Evolutionary conservation across 2,113 vertebrate species (phyloP).

Genomic region (Mellivora capensis): DNA sequence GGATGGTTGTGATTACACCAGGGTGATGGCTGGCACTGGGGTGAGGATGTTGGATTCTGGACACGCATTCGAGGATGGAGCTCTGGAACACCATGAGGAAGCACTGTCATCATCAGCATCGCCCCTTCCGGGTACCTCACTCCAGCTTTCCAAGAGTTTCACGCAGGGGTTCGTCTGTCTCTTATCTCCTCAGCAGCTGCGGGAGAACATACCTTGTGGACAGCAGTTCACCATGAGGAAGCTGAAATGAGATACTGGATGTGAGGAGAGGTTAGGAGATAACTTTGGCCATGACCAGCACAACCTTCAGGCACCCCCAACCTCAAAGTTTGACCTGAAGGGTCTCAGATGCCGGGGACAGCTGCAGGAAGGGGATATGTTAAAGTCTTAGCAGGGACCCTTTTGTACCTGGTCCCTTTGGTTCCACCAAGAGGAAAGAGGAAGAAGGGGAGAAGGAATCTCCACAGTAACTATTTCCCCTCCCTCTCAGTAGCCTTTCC

Average conservation of each 20-base stretch:
- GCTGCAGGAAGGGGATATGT: neutral
- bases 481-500: no score
- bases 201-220: neutral
- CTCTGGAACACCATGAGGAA: neutral
- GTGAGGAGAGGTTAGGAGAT: neutral
- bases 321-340: neutral
- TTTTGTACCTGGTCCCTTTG: neutral
- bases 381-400: neutral
- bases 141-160: neutral
- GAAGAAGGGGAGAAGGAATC: neutral
- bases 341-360: neutral
- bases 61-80: neutral
- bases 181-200: neutral
- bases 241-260: neutral
- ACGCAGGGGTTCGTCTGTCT: fast-evolving
- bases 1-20: neutral
- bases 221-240: neutral
- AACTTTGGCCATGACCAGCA: neutral
- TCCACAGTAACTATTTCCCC: neutral
- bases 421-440: neutral
- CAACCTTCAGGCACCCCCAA: neutral
- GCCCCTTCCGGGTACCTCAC: neutral
- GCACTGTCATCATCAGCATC: neutral
- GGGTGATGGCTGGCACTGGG: neutral
- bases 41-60: neutral